Conservation (phyloP, 2,797 vertebrate genomes). For the Sphaeramia orbicularis region DNA sequence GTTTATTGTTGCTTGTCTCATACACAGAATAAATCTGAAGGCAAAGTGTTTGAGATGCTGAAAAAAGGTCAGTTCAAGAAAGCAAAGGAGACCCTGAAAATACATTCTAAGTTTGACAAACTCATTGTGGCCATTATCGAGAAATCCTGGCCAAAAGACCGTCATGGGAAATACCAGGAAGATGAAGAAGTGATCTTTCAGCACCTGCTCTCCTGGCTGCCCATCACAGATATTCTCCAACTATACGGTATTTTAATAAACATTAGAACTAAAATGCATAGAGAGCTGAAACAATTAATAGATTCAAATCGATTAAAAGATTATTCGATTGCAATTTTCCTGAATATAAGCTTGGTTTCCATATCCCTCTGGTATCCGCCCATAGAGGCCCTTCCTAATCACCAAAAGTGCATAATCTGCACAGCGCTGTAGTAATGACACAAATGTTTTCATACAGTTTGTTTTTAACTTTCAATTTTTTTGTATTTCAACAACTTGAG, state of each 20-base stretch:
- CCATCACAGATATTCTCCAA: slow-evolving; percentile 85
- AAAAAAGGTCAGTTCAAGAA: not conserved
- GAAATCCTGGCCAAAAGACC: slow-evolving; percentile 89
- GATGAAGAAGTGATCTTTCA: slow-evolving; percentile 79
- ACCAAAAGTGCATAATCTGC: too few species aligned
- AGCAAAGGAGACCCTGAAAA: too few species aligned
- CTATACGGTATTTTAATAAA: slow-evolving; percentile 80
- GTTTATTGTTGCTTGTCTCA: not conserved
- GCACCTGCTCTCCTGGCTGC: slow-evolving; percentile 88
- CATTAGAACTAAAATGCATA: too few species aligned
- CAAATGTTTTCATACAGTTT: too few species aligned
- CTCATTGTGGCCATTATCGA: slow-evolving; percentile 89
- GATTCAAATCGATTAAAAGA: too few species aligned
- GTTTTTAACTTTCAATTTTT: too few species aligned
- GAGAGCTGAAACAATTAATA: not conserved
- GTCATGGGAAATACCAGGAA: slow-evolving; percentile 5
- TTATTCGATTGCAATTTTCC: too few species aligned
- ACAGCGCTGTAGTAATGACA: too few species aligned
- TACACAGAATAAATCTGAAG: slow-evolving; percentile 75
- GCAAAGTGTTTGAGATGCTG: slow-evolving; percentile 60
- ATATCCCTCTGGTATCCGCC: too few species aligned
- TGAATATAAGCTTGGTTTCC: too few species aligned
- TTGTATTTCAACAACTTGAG: too few species aligned
- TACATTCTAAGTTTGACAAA: slow-evolving; percentile 83
- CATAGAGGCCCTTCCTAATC: too few species aligned